Base-by-base conservation (phyloP, 2,797 vertebrate species). In the Carapus acus region DNA sequence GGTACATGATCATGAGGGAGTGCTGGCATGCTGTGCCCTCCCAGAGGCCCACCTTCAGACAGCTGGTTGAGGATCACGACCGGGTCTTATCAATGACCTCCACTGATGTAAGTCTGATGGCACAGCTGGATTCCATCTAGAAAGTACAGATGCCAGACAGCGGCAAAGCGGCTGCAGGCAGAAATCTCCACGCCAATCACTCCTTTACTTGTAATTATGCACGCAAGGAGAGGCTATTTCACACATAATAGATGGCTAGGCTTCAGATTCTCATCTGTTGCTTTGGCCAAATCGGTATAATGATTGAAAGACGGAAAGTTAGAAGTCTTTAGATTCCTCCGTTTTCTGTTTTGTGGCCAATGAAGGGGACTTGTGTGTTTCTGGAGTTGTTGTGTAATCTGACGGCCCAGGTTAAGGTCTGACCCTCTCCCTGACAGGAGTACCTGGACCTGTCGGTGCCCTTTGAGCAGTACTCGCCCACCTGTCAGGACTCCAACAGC, bases 1-100 rank as follows among this genome's bases (percentile, higher is more conserved):
- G 96, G 85, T 98, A 99, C 81, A 96, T 95, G 93, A 93, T 98
- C 80, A 99, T 99, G 95, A 85, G 94, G 39, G 96, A 98, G 78
- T 99, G 96, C 68, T 99, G 96, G 96, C 94, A 97, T 0, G 94
- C 94, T 0, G 89, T 93, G 41, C 94, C 96, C 1, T 94, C 94
- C 0, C 96, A 98, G 85, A 87, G 96, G 22, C 96, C 96, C 15
- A 99, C 95, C 47, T 99, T 99, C 88, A 94, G 94, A 73, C 96
- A 98, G 86, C 88, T 98, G 71, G 96, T 99, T 39, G 96, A 98
- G 72, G 95, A 98, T 78, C 88, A 97, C 42, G 96, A 99, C 83
- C 88, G 96, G 18, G 83, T 98, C 68, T 88, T 99, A 60, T 94
- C 91, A 0, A 90, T 97, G 85, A 97, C 93, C 0, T 95, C 96